Conservation (phyloP, 2,888 invertebrate genomes). For the Dasysyrphus tricinctus region DNA sequence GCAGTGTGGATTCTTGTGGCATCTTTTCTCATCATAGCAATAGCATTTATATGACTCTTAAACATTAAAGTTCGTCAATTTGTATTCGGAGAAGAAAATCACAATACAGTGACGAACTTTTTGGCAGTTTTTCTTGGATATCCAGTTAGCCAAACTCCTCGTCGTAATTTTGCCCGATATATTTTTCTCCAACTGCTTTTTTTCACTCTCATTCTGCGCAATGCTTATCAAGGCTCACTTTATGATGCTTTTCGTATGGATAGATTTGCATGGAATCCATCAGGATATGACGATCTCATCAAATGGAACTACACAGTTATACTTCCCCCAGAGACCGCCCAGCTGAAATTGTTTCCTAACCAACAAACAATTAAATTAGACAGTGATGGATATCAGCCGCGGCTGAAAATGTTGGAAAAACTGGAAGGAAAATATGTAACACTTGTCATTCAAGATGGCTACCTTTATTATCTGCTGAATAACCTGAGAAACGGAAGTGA, state of each 20-base stretch:
- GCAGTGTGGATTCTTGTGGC: constrained; percentile 76
- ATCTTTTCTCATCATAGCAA: constrained; percentile 22
- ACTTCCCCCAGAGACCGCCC: constrained; percentile 53
- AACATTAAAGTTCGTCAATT: constrained; percentile 30
- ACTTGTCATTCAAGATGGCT: constrained; percentile 76
- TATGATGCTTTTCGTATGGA: constrained; percentile 79
- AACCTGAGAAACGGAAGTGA: constrained; percentile 73
- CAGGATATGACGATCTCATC: constrained; percentile 76
- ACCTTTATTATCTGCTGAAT: constrained; percentile 77
- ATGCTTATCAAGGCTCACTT: constrained; percentile 80
- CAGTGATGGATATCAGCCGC: not conserved
- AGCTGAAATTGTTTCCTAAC: constrained; percentile 76
- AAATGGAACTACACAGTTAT: constrained; percentile 77
- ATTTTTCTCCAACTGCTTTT: constrained; percentile 79
- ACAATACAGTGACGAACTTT: constrained; percentile 76
- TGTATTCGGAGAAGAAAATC: constrained; percentile 53
- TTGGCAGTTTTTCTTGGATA: constrained; percentile 78
- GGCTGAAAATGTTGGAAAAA: constrained; percentile 12
- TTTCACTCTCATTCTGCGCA: constrained; percentile 79
- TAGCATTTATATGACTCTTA: constrained; percentile 21
- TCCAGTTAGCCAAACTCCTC: constrained; percentile 76
- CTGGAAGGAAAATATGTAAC: constrained; percentile 14
- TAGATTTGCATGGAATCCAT: constrained; percentile 75
- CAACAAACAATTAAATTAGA: constrained; percentile 55
- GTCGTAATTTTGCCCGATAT: constrained; percentile 77